A percentile compares a stretch with the other conserved stretches of the same genome.
Conservation (phyloP, 1,140 invertebrate species). For the Ylistrum balloti region DNA sequence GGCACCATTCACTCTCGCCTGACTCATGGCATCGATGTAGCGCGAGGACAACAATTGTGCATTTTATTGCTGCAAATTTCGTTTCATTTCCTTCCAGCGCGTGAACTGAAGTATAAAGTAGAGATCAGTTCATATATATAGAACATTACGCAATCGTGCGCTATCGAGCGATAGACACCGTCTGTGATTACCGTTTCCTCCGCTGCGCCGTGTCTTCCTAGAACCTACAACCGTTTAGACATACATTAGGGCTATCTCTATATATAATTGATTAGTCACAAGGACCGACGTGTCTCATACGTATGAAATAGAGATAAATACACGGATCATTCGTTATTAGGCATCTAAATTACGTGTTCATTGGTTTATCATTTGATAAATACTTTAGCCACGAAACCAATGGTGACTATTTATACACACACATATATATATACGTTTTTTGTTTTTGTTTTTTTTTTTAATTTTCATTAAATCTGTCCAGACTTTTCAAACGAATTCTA, state of each 20-base stretch:
- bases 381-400: no score
- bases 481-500: no score
- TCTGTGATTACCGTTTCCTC: background rate
- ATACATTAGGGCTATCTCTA: background rate
- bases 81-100: conserved; percentile 18
- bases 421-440: no score
- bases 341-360: no score
- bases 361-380: no score
- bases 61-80: conserved; percentile 34
- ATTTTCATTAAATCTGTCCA: no score
- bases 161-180: background rate
- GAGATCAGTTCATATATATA: conserved; percentile 34
- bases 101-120: background rate
- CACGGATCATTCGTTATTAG: no score
- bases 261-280: background rate
- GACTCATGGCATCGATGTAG: background rate
- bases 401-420: no score
- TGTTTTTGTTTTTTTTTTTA: no score
- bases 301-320: no score
- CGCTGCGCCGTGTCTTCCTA: background rate
- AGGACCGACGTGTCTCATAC: background rate
- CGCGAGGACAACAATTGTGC: background rate
- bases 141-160: conserved; percentile 3
- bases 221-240: background rate
- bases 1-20: background rate